Evolutionary conservation across 2,113 vertebrate genomes (phyloP).

Genomic region (Dipodomys ordii): DNA sequence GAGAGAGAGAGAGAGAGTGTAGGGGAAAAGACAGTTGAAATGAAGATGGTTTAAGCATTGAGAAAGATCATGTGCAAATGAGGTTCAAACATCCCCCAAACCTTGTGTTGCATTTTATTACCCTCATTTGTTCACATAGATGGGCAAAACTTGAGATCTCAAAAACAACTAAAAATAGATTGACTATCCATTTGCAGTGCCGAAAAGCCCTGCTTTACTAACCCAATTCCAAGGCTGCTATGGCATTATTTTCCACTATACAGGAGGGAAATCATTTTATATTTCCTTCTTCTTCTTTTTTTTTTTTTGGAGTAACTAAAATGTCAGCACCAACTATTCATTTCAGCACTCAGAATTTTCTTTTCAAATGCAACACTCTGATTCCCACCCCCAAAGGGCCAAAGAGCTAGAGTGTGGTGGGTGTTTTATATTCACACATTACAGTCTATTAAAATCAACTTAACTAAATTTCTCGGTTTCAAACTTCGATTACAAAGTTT

Average conservation of each 20-base stretch:
- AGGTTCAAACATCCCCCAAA: not conserved
- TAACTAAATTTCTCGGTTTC: constrained; percentile 4
- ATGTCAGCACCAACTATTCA: constrained; percentile 19
- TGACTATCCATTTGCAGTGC: not conserved
- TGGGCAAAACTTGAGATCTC: not conserved
- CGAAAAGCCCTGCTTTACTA: not conserved
- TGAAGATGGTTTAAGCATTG: not conserved
- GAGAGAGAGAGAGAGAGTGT: too few relatives aligned
- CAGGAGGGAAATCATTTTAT: not conserved
- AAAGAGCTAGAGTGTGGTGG: not conserved
- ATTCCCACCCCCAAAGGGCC: not conserved
- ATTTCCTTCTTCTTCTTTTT: not conserved
- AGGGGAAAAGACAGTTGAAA: not conserved
- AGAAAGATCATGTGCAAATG: not conserved
- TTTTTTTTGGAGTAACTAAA: not conserved
- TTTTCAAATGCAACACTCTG: not conserved
- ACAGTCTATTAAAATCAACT: not conserved
- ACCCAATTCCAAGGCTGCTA: not conserved
- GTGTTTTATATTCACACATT: not conserved
- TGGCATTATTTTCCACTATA: not conserved
- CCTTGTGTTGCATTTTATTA: not conserved
- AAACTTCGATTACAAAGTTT: constrained; percentile 22
- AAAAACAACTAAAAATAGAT: not conserved
- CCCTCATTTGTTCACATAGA: not conserved
- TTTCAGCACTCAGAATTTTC: not conserved